Evolutionary conservation across 2,113 vertebrate genomes (phyloP).

Genomic region (Sinocyclocheilus anophthalmus): DNA sequence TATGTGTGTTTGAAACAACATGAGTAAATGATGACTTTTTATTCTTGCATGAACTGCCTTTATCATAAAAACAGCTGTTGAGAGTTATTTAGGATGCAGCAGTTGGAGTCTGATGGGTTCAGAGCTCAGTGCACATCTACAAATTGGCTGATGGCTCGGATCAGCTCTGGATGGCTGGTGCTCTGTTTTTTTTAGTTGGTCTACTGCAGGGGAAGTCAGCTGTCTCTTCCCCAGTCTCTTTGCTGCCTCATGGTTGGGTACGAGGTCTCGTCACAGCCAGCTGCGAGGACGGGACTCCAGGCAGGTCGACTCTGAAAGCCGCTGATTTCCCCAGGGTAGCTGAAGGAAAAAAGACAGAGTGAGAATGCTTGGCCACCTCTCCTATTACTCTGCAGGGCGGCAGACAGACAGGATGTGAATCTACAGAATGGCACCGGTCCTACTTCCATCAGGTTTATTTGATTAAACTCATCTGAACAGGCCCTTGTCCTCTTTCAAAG

Average conservation of each 20-base stretch:
- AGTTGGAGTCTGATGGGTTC: conserved; percentile 2
- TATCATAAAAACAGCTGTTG: background rate
- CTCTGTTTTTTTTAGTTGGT: background rate
- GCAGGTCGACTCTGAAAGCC: conserved; percentile 62
- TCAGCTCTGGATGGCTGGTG: background rate
- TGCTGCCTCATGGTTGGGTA: conserved; percentile 21
- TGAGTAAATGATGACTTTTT: background rate
- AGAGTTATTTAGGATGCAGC: conserved; percentile 9
- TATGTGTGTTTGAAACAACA: too few species aligned
- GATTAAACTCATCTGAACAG: conserved; percentile 54
- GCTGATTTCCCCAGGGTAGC: conserved; percentile 72
- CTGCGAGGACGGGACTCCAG: conserved; percentile 57
- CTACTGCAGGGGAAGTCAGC: conserved; percentile 12
- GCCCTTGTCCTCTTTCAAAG: conserved; percentile 30
- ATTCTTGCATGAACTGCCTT: background rate
- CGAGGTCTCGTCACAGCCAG: conserved; percentile 59
- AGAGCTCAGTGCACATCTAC: background rate
- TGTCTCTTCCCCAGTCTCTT: conserved; percentile 53
- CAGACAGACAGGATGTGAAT: conserved; percentile 28
- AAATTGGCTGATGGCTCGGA: background rate
- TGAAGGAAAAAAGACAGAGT: conserved; percentile 2
- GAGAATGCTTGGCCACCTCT: conserved; percentile 64
- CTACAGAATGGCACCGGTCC: conserved; percentile 54
- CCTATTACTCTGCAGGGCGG: conserved; percentile 65
- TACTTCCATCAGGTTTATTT: conserved; percentile 57